Evolutionary conservation across 2,113 vertebrate genomes (phyloP), one percentile per base, ranked within the genome.

Genomic region (Stegostoma tigrinum): DNA sequence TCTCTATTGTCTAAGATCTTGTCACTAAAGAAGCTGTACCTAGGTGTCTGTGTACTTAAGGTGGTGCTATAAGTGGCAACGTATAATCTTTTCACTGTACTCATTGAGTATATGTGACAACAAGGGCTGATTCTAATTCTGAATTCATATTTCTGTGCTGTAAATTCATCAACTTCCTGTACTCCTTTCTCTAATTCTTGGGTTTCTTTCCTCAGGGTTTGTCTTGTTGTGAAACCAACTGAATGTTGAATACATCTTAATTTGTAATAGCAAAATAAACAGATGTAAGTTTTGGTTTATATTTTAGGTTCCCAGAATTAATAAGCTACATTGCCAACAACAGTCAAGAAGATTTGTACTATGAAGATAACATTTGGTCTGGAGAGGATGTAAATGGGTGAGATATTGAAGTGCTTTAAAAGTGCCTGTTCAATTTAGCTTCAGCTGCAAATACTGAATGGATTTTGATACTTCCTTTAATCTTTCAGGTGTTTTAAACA

Each of bases 301-400:
- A 27, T 96, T 67, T 95, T 96, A 99, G 99, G 96, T 98, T 98
- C 96, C 98, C 98, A 52, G 99, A 99, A 96, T 98, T 99, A 0
- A 99, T 99, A 96, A 97, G 97, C 96, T 97, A 97, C 0, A 97
- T 99, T 97, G 98, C 99, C 96, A 98, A 98, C 97, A 99, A 99
- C 96, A 98, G 98, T 96, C 98, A 99, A 42, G 99, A 99, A 95
- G 99, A 99, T 96, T 97, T 99, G 80, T 99, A 99, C 97, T 99
- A 99, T 78, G 99, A 99, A 97, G 99, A 99, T 96, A 99, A 99
- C 96, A 98, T 99, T 97, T 99, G 99, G 99, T 98, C 99, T 78
- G 98, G 97, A 96, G 98, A 98, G 96, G 98, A 99, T 96, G 98
- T 98, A 96, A 99, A 99, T 83, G 98, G 99, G 99, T 99, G 97